These are phyloP conservation scores for Hypena proboscidalis DNA, from an alignment of 2,888 invertebrate genomes.

Conservation along the genomic window DNA sequence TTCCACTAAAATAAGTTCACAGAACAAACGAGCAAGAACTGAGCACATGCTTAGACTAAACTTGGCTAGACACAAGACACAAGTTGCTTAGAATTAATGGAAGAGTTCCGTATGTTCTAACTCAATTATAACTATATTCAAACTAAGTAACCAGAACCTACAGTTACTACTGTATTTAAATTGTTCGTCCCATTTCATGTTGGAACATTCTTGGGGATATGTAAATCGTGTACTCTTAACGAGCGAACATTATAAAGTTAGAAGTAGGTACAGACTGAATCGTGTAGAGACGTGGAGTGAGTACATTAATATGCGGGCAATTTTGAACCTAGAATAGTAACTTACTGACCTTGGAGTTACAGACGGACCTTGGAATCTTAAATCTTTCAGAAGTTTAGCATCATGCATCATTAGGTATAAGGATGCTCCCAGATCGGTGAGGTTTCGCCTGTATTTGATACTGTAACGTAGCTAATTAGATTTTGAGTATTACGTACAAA, in stretches of 20 bases:
- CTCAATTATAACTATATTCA: slow-evolving; percentile 42
- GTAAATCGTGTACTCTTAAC: slow-evolving; percentile 7
- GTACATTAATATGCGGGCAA: too few relatives aligned
- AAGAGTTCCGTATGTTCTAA: slow-evolving; percentile 43
- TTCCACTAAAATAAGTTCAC: slow-evolving; percentile 6
- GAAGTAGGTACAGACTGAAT: too few relatives aligned
- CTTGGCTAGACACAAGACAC: slow-evolving; percentile 45
- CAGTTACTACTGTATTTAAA: slow-evolving; percentile 2
- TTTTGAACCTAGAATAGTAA: too few relatives aligned
- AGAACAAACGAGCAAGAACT: slow-evolving; percentile 26
- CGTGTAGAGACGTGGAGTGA: too few relatives aligned
- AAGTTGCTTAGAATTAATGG: slow-evolving; percentile 61
- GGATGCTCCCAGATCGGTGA: too few relatives aligned
- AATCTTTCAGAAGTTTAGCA: too few relatives aligned
- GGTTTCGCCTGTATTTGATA: too few relatives aligned
- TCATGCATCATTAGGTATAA: too few relatives aligned
- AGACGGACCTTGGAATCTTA: too few relatives aligned
- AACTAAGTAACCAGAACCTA: slow-evolving; percentile 10
- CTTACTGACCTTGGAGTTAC: too few relatives aligned
- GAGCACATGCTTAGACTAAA: slow-evolving; percentile 37
- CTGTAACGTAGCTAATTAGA: too few relatives aligned
- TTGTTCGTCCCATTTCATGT: slow-evolving; percentile 3
- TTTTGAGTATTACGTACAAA: too few relatives aligned
- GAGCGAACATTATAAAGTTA: slow-evolving; percentile 5
- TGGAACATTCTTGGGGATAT: not conserved